Conservation (phyloP, 1,140 invertebrate species). For the Lepidurus couesii region DNA sequence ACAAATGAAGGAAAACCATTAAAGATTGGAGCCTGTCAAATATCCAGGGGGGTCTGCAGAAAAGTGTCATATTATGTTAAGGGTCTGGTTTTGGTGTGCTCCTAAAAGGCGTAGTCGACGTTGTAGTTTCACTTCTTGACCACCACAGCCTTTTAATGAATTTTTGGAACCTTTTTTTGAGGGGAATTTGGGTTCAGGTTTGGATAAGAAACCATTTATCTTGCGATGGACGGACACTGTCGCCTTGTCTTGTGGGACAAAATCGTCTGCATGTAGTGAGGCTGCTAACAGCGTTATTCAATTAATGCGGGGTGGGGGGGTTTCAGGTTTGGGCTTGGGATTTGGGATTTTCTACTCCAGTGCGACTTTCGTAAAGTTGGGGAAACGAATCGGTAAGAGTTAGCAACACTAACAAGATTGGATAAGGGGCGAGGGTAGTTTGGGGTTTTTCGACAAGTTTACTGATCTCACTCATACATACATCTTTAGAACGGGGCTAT, state of each 20-base stretch:
- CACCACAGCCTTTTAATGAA: neutral
- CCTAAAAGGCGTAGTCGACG: conserved; percentile 5
- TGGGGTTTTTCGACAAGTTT: no score
- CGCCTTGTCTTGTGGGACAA: neutral
- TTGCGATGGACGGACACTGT: neutral
- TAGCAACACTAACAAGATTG: no score
- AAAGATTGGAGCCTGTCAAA: conserved; percentile 19
- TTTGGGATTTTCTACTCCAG: no score
- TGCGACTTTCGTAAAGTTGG: no score
- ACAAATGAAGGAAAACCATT: conserved; percentile 11
- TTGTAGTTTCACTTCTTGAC: neutral
- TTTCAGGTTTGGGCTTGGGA: no score
- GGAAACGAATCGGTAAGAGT: no score
- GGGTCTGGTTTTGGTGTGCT: neutral
- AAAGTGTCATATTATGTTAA: neutral
- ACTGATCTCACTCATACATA: no score
- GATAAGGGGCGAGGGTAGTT: no score
- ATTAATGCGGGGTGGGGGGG: neutral
- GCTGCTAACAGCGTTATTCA: neutral
- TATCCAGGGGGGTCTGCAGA: conserved; percentile 5
- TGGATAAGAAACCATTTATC: neutral
- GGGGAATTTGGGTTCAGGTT: neutral
- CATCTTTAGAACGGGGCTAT: no score
- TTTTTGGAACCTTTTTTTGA: neutral
- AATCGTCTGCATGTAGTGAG: neutral